Base-by-base conservation (phyloP, 92 coral and sea anemone genomes). In the Metridium senile region DNA sequence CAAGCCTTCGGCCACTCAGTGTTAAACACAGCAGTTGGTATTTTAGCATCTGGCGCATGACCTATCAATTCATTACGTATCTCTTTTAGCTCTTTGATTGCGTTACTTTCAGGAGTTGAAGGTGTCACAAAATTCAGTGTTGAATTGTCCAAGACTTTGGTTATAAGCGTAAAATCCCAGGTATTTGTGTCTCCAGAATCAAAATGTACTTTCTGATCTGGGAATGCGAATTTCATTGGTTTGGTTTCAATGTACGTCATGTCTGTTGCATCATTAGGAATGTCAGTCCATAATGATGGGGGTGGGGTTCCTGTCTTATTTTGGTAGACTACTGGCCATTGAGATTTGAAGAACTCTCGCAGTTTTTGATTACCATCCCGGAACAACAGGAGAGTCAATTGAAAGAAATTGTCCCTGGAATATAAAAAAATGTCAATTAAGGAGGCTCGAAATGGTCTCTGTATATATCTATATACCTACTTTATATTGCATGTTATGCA, bases 61-160 rank as follows among this genome's bases (percentile, higher is more conserved):
- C 85, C 62, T 31, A 81, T 49, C 58, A 79, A 45, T 0, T 9
- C 54, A 56, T 79, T 71, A 35, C 84, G 84, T 31, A 79, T 71
- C 28, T 39, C 59, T 61, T 72, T 70, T 46, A 79, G 20, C 1
- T 79, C 75, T 20, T 79, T 64, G 20, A 79, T n/a, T 26, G 66
- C 52, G 13, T 49, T 10, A 70, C 49, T 33, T 51, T 79, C 75
- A 28, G 23, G 34, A 22, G 53, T 70, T 27, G 63, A 43, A 1
- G 29, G 20, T 30, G 70, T 29, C 3, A 18, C 63, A 30, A 70
- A 79, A 0, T 31, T 30, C 58, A 0, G 8, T 22, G 75, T 35
- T 10, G 58, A 51, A 18, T 61, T 26, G 30, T 61, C 22, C 26
- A 71, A 20, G 0, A 71, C 63, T n/a, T 27, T 39, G 1, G 62